These are phyloP conservation scores for Brachyhypopomus occidentalis DNA, from an alignment of 2,113 vertebrate species.

Conservation along the genomic window DNA sequence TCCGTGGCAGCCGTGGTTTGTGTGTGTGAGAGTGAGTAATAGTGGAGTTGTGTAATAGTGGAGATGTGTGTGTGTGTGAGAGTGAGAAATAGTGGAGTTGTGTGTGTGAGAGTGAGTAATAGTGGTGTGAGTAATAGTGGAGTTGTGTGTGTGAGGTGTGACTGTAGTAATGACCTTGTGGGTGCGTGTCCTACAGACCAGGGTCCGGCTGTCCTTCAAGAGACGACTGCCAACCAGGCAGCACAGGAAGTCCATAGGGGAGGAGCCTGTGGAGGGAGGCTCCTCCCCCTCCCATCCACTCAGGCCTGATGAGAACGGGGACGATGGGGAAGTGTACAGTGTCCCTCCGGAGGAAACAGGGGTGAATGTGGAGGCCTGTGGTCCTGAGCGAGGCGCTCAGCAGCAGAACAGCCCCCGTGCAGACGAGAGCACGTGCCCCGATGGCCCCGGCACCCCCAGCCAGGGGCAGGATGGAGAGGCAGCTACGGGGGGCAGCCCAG, in stretches of 20 bases:
- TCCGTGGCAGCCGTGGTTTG: too few relatives aligned
- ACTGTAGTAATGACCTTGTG: too few relatives aligned
- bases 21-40: too few relatives aligned
- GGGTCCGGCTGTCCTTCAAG: constrained; percentile 74
- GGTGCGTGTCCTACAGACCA: constrained; percentile 61
- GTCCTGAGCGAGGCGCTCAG: constrained; percentile 41
- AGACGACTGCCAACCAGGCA: constrained; percentile 74
- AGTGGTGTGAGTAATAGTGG: too few relatives aligned
- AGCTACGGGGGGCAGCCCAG: constrained; percentile 14
- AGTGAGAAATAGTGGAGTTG: too few relatives aligned
- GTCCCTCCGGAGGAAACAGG: constrained; percentile 45
- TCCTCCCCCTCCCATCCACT: constrained; percentile 53
- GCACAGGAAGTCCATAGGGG: constrained; percentile 71
- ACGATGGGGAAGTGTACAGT: constrained; percentile 51
- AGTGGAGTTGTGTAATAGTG: too few relatives aligned
- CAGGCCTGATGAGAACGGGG: constrained; percentile 57
- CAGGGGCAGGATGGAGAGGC: constrained; percentile 40
- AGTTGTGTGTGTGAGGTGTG: too few relatives aligned
- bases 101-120: too few relatives aligned
- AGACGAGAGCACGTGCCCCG: constrained; percentile 8
- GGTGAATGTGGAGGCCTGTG: not conserved
- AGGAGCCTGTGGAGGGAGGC: constrained; percentile 51
- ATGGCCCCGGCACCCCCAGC: constrained; percentile 15
- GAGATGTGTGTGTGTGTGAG: too few relatives aligned
- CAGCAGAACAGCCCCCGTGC: constrained; percentile 53